Conservation (phyloP, 2,888 invertebrate species). For the Homarus gammarus region DNA sequence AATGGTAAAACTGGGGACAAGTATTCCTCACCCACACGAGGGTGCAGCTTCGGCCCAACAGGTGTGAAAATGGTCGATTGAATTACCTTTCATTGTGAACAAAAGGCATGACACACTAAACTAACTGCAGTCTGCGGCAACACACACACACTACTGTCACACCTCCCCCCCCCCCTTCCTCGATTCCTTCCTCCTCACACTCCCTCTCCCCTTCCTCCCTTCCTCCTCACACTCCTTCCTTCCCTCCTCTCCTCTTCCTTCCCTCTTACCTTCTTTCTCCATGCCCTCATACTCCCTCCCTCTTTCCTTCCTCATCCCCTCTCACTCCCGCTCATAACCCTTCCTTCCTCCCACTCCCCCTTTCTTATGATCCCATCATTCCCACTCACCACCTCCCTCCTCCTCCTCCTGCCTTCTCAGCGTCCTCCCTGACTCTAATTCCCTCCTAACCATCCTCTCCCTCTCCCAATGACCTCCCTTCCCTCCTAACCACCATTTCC, state of each 20-base stretch:
- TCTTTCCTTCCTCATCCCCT: background rate
- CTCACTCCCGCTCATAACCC: too few species aligned
- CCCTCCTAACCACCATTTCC: too few species aligned
- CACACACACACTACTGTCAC: background rate
- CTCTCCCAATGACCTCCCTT: too few species aligned
- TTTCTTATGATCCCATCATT: background rate
- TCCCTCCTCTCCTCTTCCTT: background rate
- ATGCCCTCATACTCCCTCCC: too few species aligned
- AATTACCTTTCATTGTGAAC: constrained; percentile 10
- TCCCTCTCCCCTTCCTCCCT: background rate
- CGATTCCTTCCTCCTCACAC: background rate
- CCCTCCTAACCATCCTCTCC: background rate
- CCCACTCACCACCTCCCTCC: background rate
- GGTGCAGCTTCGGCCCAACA: background rate
- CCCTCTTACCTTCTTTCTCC: background rate
- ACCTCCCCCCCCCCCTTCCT: background rate
- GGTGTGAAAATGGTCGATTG: background rate
- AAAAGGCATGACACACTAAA: background rate
- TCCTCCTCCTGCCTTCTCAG: too few species aligned
- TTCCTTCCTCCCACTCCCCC: background rate
- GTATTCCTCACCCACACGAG: background rate
- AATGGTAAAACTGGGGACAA: background rate
- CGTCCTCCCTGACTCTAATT: too few species aligned
- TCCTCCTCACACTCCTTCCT: background rate
- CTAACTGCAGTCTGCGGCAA: background rate